phyloP scores from a whole-genome alignment of 2,888 invertebrate species.

The Monoplex corrugatus region DNA sequence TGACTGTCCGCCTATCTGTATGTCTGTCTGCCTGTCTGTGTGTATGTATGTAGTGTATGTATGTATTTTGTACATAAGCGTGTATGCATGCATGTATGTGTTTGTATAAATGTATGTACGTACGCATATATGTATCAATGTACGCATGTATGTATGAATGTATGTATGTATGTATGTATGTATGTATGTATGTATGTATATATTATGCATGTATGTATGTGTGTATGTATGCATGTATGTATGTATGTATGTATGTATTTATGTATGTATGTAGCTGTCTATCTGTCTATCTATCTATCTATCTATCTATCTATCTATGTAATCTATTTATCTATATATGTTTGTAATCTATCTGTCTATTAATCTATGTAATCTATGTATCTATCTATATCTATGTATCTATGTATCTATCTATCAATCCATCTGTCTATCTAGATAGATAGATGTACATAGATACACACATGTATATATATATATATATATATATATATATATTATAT shows the following conservation, averaged over 20 bases:
- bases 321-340: not conserved
- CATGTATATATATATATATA: not conserved
- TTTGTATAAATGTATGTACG: not conserved
- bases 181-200: not conserved
- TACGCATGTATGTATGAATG: not conserved
- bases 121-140: not conserved
- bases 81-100: too few relatives aligned
- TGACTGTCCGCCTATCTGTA: not conserved
- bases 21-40: not conserved
- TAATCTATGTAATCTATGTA: too few relatives aligned
- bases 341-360: not conserved
- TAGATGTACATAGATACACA: not conserved
- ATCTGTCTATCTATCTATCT: too few relatives aligned
- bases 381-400: not conserved
- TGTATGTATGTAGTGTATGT: not conserved
- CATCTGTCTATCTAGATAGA: not conserved
- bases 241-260: too few relatives aligned
- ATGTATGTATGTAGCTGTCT: too few relatives aligned
- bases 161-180: constrained; percentile 6
- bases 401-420: not conserved
- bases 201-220: too few relatives aligned
- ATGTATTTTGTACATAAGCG: not conserved
- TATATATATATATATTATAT: not conserved
- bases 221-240: too few relatives aligned
- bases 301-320: too few relatives aligned